Evolutionary conservation across 2,888 invertebrate genomes (phyloP).

Genomic region (Leptopterna dolabrata): DNA sequence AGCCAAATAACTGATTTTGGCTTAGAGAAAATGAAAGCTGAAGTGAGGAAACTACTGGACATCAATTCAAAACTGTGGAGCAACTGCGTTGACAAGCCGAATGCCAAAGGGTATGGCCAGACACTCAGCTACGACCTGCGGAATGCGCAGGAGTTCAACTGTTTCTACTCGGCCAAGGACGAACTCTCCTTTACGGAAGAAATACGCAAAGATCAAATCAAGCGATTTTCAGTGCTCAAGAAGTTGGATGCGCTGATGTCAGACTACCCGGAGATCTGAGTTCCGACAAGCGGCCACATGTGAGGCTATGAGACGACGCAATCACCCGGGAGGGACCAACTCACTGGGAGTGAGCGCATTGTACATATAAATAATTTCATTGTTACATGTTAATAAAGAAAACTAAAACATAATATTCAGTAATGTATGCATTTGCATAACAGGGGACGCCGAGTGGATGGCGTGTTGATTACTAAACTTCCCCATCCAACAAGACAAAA

Average conservation of each 20-base stretch:
- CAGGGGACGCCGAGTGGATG: no score
- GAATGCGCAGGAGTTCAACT: slow-evolving; percentile 54
- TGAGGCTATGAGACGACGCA: no score
- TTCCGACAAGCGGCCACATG: no score
- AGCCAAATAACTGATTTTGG: slow-evolving; percentile 59
- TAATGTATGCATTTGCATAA: no score
- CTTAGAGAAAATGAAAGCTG: slow-evolving; percentile 58
- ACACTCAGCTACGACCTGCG: slow-evolving; percentile 60
- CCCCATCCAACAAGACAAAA: no score
- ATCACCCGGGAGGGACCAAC: no score
- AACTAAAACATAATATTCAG: no score
- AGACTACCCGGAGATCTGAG: not conserved
- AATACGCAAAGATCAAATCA: slow-evolving; percentile 57
- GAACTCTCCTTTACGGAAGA: slow-evolving; percentile 61
- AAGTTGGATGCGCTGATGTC: slow-evolving; percentile 42
- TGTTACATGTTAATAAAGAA: no score
- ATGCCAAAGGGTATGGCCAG: slow-evolving; percentile 58
- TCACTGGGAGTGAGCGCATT: no score
- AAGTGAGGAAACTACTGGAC: slow-evolving; percentile 57
- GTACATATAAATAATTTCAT: not conserved
- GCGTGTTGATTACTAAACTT: no score
- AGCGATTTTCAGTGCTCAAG: slow-evolving; percentile 43
- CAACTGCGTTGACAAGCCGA: slow-evolving; percentile 57
- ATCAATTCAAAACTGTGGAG: slow-evolving; percentile 57
- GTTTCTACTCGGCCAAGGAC: slow-evolving; percentile 58